phyloP scores from a whole-genome alignment of 1,140 invertebrate species.

The Brachionus calyciflorus region DNA sequence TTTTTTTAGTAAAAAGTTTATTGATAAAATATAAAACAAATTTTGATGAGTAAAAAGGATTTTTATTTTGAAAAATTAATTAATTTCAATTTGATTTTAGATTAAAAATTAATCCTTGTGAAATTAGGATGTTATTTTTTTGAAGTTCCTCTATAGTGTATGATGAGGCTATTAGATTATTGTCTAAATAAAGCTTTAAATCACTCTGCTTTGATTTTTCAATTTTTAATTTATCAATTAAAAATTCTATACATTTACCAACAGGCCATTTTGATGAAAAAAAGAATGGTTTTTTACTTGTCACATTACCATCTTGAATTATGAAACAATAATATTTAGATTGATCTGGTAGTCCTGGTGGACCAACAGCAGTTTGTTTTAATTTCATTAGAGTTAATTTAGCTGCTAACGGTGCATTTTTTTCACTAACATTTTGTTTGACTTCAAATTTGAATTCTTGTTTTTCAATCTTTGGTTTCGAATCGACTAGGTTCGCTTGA shows the following conservation, averaged over 20 bases:
- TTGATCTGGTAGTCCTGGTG: background rate
- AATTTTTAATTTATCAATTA: constrained; percentile 16
- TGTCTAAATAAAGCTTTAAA: background rate
- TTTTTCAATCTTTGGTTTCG: background rate
- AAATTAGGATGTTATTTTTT: background rate
- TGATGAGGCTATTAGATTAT: background rate
- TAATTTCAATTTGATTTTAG: background rate
- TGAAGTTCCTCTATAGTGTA: background rate
- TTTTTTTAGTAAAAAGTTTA: too few species aligned
- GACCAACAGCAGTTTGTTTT: constrained; percentile 40
- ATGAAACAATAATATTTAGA: constrained; percentile 17
- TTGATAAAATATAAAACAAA: too few species aligned
- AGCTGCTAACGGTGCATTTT: constrained; percentile 26
- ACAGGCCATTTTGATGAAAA: constrained; percentile 28
- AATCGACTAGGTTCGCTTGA: background rate
- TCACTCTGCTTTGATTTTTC: constrained; percentile 10
- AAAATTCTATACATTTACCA: constrained; percentile 34
- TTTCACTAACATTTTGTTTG: constrained; percentile 23
- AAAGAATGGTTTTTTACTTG: constrained; percentile 27
- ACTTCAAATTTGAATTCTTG: background rate
- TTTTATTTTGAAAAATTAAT: constrained; percentile 5
- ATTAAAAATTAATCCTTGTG: constrained; percentile 9
- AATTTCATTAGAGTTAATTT: constrained; percentile 38
- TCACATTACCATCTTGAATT: background rate
- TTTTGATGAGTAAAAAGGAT: too few species aligned